Evolutionary conservation across 2,113 vertebrate genomes (phyloP), one percentile per base, ranked within the genome.

Genomic region (Nibea albiflora): DNA sequence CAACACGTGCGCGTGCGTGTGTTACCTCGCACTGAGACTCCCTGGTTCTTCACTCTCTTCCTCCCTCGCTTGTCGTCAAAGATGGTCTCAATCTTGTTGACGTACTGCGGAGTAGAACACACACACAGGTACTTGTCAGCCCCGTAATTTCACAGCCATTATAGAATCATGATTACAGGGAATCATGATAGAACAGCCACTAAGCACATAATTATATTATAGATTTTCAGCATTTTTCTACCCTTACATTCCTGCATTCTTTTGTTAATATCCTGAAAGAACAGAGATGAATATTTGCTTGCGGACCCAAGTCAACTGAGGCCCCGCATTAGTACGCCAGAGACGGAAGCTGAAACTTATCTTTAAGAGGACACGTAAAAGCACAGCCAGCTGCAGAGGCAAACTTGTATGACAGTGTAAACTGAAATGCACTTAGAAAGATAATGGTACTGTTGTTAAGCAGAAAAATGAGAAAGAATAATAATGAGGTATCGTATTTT

Each of bases 61-160:
- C 96, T 97, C 44, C 97, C 97, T 92, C 97, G 95, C 89, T 98
- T 99, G 73, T 96, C 96, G 69, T 97, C 96, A 95, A 99, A 99
- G 83, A 98, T 95, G 22, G 97, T 97, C 85, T 97, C 96, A 77
- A 99, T 97, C 94, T 96, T 98, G 76, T 95, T 93, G 49, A 98
- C 95, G 81, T 97, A 94, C 98, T 99, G 90, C 67, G 94, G n/a
- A 49, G 50, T 11, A 84, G 75, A 92, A 65, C 53, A 69, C 35
- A 69, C 35, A 83, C 47, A 65, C 72, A 81, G 70, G 67, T 69
- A 52, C n/a, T 49, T 44, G 46, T 84, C 66, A 89, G 73, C 42
- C 64, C 78, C 50, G 17, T 81, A 64, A 87, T 84, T 81, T 84
- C 47, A 52, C 53, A 81, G 58, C 62, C 61, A 83, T 89, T 82